These are phyloP conservation scores for Octodon degus DNA, from an alignment of 2,113 vertebrate genomes.

Conservation along the genomic window DNA sequence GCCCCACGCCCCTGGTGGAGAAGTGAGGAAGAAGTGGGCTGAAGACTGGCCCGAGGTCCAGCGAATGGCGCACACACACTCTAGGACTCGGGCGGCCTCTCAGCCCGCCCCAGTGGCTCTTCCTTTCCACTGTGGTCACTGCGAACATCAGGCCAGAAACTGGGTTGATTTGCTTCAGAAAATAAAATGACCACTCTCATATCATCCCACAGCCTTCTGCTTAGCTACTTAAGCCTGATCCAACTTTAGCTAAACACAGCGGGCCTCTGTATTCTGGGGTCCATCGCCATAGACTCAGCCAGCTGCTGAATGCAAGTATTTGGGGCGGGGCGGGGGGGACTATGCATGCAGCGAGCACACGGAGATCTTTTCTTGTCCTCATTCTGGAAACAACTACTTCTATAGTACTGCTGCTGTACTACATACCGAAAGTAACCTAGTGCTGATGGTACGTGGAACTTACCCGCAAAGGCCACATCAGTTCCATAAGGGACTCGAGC, in stretches of 20 bases:
- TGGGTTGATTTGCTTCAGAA: not conserved
- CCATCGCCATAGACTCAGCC: not conserved
- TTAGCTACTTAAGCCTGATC: not conserved
- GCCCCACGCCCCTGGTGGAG: not conserved
- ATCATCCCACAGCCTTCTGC: not conserved
- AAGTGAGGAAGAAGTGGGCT: not conserved
- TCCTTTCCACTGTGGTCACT: not conserved
- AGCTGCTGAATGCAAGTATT: not conserved
- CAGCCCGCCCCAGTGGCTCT: not conserved
- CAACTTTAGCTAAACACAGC: not conserved
- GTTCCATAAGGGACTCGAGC: not conserved
- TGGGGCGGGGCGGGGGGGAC: too few relatives aligned
- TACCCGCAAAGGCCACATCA: not conserved
- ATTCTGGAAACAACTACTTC: not conserved
- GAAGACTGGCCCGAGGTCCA: not conserved
- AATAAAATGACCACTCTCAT: not conserved
- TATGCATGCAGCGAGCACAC: not conserved
- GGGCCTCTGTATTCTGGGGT: not conserved
- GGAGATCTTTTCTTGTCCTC: not conserved
- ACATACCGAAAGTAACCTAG: not conserved
- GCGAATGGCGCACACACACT: not conserved
- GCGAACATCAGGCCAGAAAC: not conserved
- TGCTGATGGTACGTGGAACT: not conserved
- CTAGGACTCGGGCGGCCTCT: not conserved
- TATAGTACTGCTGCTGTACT: not conserved